Evolutionary conservation across 2,113 vertebrate genomes (phyloP), one percentile per base, ranked within the genome.

Genomic region (Hippocampus zosterae): DNA sequence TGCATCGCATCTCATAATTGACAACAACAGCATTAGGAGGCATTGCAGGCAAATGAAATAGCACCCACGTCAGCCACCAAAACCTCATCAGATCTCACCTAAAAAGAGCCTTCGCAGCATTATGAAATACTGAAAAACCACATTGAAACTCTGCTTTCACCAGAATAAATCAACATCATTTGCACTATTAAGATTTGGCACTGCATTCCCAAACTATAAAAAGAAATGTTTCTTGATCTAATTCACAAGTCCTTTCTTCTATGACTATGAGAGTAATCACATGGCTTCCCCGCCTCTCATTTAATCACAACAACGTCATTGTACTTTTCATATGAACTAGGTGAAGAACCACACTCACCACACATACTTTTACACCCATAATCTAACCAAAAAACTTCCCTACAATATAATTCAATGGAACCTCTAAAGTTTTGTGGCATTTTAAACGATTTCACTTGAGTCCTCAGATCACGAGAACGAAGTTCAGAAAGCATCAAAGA

Each of bases 31-130:
- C 33, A 37, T 37, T 7, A 37, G 33, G 33, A 37, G 33, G 33
- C 33, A 37, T 5, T 37, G 33, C 33, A 37, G 33, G 33, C 33
- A 6, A 37, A 37, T 37, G 33, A 37, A 37, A 37, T 37, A 37
- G 33, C 33, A 37, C 33, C 33, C 33, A 37, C 33, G 6, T 37
- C 33, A 57, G 76, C 83, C 81, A 71, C 85, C 72, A 84, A 87
- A 86, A 81, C 85, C n/a, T n/a, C 83, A 84, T 84, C 67, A 60
- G 33, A 75, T 65, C 27, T 85, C 77, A 69, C 37, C 16, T 46
- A 66, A 81, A 71, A 83, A 71, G 63, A 70, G 78, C 68, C 69
- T 67, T 46, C 62, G 86, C 84, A 87, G 82, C 78, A 78, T 61
- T 33, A 64, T 18, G 66, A 79, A 74, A 80, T 78, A 78, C 23